These are phyloP conservation scores for Ormia ochracea DNA, from an alignment of 2,888 invertebrate genomes.

Conservation along the genomic window DNA sequence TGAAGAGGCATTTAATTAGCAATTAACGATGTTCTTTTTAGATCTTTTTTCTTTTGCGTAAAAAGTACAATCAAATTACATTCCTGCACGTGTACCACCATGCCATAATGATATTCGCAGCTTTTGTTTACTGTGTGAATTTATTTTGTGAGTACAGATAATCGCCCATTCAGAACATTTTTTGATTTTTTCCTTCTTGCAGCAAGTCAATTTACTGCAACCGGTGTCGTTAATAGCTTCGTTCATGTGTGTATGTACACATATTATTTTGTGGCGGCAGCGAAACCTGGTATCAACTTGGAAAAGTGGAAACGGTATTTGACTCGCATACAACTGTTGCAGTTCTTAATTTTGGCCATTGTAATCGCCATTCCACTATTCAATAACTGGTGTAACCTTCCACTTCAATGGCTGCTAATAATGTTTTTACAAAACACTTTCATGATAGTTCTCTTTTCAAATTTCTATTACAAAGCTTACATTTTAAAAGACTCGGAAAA, in stretches of 20 bases:
- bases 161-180: too few species aligned
- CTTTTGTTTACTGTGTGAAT: constrained; percentile 80
- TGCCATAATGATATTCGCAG: constrained; percentile 82
- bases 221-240: constrained; percentile 84
- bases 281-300: constrained; percentile 79
- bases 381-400: constrained; percentile 62
- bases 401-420: constrained; percentile 22
- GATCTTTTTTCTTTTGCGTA: constrained; percentile 85
- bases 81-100: constrained; percentile 91
- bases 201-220: constrained; percentile 82
- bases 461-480: constrained; percentile 69
- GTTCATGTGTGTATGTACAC: constrained; percentile 89
- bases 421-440: constrained; percentile 64
- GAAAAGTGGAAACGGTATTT: constrained; percentile 88
- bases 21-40: constrained; percentile 9
- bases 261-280: constrained; percentile 85
- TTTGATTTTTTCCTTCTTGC: constrained; percentile 64
- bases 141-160: constrained; percentile 77
- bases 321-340: constrained; percentile 87
- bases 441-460: constrained; percentile 67
- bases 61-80: constrained; percentile 85
- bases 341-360: constrained; percentile 80
- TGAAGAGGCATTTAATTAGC: too few species aligned
- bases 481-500: constrained; percentile 28
- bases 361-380: constrained; percentile 77